Base-by-base conservation (phyloP, 2,888 invertebrate species). In the Ectobius pallidus region DNA sequence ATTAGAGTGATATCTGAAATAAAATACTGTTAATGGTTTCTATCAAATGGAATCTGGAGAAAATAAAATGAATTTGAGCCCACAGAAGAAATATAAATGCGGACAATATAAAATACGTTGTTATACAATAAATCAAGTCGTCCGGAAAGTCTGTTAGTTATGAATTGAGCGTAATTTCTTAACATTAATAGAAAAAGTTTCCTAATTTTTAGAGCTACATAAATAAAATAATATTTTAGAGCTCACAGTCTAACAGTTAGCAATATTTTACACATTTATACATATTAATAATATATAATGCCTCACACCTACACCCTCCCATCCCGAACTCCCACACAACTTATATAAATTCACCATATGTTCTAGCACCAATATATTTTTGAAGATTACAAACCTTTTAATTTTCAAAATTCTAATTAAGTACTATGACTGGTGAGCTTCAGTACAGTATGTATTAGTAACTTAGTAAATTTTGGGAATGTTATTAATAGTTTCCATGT, bases 261-360 rank as follows among this genome's bases (percentile, higher is more conserved):
- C 20, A 39, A 61, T 71, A 73, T 62, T 20, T 61, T 73, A 73
- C 63, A 73, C 42, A 46, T 73, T 69, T 72, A 68, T 63, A 73
- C 72, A 69, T 58, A 62, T 73, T 73, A 69, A 65, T 42, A 69
- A 69, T 73, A 69, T 73, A 69, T 73, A 73, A 71, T 71, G 72
- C 69, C 72, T 63, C 72, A 73, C 42, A 73, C 72, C 69, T 73
- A 20, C 39, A 73, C 68, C 69, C 69, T 68, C 62, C 72, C 72
- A 30, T 49, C 55, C 39, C 69, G 49, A 65, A 44, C 46, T 49
- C 63, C 72, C 68, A 68, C 27, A 72, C 68, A 68, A 46, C 27
- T 32, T 58, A 58, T 32, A 30, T 58, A 58, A 58, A 58, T 58
- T 58, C 58, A 58, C 58, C 58, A n/a, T 30, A 58, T 32, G 58